These are phyloP conservation scores for Falco columbarius DNA, from an alignment of 2,797 vertebrate species.

Conservation along the genomic window DNA sequence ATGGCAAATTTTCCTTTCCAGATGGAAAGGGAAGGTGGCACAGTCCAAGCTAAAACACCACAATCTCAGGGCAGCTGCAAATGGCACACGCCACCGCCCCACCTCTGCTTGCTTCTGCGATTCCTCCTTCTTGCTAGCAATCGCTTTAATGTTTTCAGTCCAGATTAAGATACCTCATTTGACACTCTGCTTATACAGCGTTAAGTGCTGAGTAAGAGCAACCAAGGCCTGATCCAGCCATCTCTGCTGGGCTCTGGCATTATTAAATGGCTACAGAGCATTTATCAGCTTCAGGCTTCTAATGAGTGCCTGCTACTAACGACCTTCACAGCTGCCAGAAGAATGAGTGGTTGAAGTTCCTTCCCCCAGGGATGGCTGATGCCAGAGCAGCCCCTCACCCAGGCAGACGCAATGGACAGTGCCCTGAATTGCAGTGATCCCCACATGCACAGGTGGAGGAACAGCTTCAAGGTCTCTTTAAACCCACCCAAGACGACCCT, in stretches of 20 bases:
- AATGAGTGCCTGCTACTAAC: neutral
- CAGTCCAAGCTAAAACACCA: neutral
- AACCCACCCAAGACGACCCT: neutral
- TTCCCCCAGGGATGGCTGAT: neutral
- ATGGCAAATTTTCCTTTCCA: neutral
- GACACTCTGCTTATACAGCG: neutral
- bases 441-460: neutral
- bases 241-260: neutral
- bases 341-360: neutral
- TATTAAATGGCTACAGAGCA: neutral
- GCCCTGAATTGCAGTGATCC: neutral
- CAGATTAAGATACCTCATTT: neutral
- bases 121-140: neutral
- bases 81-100: rapidly evolving
- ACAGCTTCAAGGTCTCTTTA: neutral
- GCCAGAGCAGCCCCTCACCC: neutral
- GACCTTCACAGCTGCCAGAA: neutral
- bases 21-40: neutral
- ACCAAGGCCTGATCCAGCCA: neutral
- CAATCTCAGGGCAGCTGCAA: rapidly evolving
- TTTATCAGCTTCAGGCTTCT: neutral
- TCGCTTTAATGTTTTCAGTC: neutral
- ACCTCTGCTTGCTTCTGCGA: neutral
- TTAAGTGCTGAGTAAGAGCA: neutral
- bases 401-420: neutral